A percentile compares a stretch with the other conserved stretches of the same genome.
These are phyloP conservation scores for Sweltsa coloradensis DNA, from an alignment of 1,140 invertebrate genomes.

Conservation along the genomic window DNA sequence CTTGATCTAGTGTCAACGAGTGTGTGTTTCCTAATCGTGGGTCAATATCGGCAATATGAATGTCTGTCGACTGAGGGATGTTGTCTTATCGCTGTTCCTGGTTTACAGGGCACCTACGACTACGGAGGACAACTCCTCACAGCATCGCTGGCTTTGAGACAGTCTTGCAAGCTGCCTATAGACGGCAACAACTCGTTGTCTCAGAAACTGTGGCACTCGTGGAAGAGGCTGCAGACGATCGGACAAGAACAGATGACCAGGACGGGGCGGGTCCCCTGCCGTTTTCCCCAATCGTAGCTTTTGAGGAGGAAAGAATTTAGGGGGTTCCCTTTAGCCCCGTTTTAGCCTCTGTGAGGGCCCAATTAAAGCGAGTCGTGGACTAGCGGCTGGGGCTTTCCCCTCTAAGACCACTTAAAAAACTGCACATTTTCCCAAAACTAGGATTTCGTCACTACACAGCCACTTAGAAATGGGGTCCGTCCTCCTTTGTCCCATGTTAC, in stretches of 20 bases:
- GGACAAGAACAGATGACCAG: conserved; percentile 66
- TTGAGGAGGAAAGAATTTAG: conserved; percentile 39
- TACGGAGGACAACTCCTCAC: conserved; percentile 65
- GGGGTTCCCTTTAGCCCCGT: conserved; percentile 16
- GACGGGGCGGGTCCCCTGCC: conserved; percentile 54
- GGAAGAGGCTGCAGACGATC: conserved; percentile 54
- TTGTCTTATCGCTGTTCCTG: not conserved
- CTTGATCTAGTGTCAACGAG: too few species aligned
- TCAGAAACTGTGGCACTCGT: conserved; percentile 45
- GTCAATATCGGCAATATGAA: too few species aligned
- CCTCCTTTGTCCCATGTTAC: too few species aligned
- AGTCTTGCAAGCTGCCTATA: conserved; percentile 54
- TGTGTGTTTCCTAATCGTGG: too few species aligned
- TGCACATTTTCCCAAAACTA: too few species aligned
- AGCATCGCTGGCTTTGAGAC: conserved; percentile 56
- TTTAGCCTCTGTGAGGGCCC: not conserved
- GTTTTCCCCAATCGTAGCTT: conserved; percentile 65
- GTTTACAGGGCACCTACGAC: conserved; percentile 66
- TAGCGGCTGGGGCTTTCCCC: too few species aligned
- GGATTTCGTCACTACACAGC: too few species aligned
- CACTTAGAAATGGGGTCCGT: too few species aligned
- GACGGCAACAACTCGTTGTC: conserved; percentile 40
- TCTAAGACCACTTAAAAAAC: too few species aligned
- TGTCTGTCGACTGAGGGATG: not conserved
- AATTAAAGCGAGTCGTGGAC: too few species aligned